phyloP scores from a whole-genome alignment of 1,140 invertebrate species.

The Drosophila willistoni region DNA sequence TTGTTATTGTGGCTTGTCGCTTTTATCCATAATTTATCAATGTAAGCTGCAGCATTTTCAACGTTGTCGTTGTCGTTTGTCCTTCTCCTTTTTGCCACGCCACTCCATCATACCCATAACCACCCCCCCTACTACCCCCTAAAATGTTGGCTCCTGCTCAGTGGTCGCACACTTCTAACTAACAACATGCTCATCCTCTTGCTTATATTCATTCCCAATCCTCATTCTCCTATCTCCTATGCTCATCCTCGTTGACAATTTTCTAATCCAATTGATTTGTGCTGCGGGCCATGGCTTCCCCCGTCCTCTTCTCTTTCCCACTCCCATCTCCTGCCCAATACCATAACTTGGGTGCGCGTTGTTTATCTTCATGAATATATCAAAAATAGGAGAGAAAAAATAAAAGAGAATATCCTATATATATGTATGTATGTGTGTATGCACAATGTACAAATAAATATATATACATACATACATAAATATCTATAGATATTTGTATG shows the following conservation, averaged over 20 bases:
- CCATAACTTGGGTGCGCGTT: conserved; percentile 58
- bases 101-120: background rate
- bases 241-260: conserved; percentile 69
- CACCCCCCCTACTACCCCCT: background rate
- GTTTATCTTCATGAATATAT: conserved; percentile 69
- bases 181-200: conserved; percentile 7
- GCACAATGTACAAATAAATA: background rate
- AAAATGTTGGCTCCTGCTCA: background rate
- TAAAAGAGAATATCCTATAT: conserved; percentile 12
- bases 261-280: conserved; percentile 81
- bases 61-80: conserved; percentile 46
- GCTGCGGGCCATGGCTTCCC: conserved; percentile 57
- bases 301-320: background rate
- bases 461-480: background rate
- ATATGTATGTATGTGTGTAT: conserved; percentile 9
- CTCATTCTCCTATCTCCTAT: conserved; percentile 5
- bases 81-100: conserved; percentile 6
- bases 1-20: conserved; percentile 60
- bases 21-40: conserved; percentile 78
- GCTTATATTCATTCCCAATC: background rate
- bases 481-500: background rate
- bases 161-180: background rate
- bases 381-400: conserved; percentile 1
- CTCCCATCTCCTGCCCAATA: conserved; percentile 5
- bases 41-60: conserved; percentile 71